Conservation (phyloP, 2,888 invertebrate genomes). For the Prenolepis imparis region DNA sequence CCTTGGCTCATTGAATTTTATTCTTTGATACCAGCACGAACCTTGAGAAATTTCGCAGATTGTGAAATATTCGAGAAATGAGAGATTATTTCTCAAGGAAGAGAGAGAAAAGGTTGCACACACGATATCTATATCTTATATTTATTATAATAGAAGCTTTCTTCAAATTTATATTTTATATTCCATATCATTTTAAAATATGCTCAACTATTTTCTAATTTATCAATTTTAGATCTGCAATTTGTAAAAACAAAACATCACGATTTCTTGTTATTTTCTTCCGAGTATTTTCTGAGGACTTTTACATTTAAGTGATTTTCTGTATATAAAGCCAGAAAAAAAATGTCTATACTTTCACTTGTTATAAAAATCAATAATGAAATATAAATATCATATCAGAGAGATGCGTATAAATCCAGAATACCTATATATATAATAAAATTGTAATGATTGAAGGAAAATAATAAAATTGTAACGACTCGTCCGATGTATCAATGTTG, state of each 20-base stretch:
- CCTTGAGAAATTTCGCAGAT: conserved; percentile 1
- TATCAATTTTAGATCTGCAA: not conserved
- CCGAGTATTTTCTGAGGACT: not conserved
- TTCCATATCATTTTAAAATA: not conserved
- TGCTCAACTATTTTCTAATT: not conserved
- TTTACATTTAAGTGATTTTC: not conserved
- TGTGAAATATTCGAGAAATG: conserved; percentile 8
- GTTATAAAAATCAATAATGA: conserved; percentile 21
- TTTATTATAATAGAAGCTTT: not conserved
- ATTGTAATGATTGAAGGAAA: not conserved
- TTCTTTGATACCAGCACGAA: not conserved
- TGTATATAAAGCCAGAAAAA: not conserved
- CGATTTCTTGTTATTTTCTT: no score
- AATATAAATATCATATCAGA: conserved; percentile 23
- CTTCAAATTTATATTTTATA: not conserved
- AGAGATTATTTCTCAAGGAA: not conserved
- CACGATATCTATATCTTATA: not conserved
- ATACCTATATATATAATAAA: conserved; percentile 13
- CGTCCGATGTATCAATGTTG: conserved; percentile 18
- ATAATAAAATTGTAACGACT: conserved; percentile 32
- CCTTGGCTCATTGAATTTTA: conserved; percentile 11
- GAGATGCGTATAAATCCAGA: conserved; percentile 9
- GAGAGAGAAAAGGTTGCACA: not conserved
- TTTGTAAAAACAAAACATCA: not conserved
- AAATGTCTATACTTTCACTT: not conserved